Evolutionary conservation across 2,888 invertebrate genomes (phyloP), one percentile per base, ranked within the genome.

Genomic region (Gandaritis pyraliata): DNA sequence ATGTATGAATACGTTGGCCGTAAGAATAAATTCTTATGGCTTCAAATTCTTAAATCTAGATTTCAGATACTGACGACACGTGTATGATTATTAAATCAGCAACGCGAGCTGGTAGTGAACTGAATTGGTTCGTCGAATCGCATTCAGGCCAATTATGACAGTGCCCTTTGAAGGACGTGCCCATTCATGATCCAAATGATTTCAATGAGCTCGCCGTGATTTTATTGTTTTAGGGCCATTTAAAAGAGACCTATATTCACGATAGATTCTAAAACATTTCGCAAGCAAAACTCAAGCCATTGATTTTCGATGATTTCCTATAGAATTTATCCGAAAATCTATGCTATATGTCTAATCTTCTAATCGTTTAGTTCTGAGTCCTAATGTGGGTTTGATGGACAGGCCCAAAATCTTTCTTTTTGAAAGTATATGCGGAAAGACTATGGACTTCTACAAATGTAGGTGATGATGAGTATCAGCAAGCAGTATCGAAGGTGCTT

Each of bases 91-190:
- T 74, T 80, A 80, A 83, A 81, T 81, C 77, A 80, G 70, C 75
- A 68, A 72, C n/a, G 51, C 54, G 45, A 72, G 71, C 62, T 78
- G 77, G 66, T 77, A 77, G 76, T 80, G 79, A 77, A 75, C 77
- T 83, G 77, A 86, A 88, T 88, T 86, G 83, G 71, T 87, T 83
- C 85, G 74, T 74, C 79, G 83, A 81, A 85, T 64, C 84, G 79
- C 81, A 86, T 85, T 83, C 72, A 72, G 83, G 78, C 68, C 86
- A 87, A 85, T 87, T 86, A 63, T 69, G 65, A 69, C 59, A 61
- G 48, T 72, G 88, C 86, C 87, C 89, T 88, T 87, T 72, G 80
- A 89, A 89, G 90, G 90, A 87, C 90, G 79, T 63, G 56, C 57
- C 59, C 61, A 74, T 72, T 73, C 59, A 69, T 63, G 49, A 41